These are phyloP conservation scores for Entelurus aequoreus DNA, from an alignment of 2,113 vertebrate species.

Conservation along the genomic window DNA sequence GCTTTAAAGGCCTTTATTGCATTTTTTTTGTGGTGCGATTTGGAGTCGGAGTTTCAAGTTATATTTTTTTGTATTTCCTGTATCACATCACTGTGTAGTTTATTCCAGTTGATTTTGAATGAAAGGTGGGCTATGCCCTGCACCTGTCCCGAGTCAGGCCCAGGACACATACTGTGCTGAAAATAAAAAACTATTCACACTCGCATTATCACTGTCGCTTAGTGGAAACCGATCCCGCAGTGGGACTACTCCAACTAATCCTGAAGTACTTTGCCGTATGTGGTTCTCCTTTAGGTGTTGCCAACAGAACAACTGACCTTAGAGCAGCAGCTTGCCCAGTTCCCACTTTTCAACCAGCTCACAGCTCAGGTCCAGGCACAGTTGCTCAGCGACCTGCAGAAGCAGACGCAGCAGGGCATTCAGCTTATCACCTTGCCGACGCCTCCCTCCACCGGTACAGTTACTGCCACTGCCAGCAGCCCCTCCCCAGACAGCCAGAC, in stretches of 20 bases:
- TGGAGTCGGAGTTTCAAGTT: no score
- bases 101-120: no score
- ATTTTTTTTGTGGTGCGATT: no score
- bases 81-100: no score
- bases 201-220: no score
- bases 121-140: no score
- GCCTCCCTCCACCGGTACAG: constrained; percentile 72
- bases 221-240: no score
- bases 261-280: not conserved
- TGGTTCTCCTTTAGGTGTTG: constrained; percentile 68
- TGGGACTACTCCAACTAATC: not conserved
- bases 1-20: no score
- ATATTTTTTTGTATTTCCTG: no score
- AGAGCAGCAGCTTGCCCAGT: constrained; percentile 93
- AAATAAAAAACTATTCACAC: no score
- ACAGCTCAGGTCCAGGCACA: constrained; percentile 79
- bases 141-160: no score
- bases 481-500: constrained; percentile 83
- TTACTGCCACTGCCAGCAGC: constrained; percentile 78
- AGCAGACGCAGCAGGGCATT: constrained; percentile 75
- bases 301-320: constrained; percentile 83
- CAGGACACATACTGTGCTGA: no score
- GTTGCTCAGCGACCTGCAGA: constrained; percentile 79
- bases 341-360: constrained; percentile 85
- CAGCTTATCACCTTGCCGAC: constrained; percentile 84